phyloP scores from a whole-genome alignment of 2,113 vertebrate species.

The Burhinus oedicnemus region DNA sequence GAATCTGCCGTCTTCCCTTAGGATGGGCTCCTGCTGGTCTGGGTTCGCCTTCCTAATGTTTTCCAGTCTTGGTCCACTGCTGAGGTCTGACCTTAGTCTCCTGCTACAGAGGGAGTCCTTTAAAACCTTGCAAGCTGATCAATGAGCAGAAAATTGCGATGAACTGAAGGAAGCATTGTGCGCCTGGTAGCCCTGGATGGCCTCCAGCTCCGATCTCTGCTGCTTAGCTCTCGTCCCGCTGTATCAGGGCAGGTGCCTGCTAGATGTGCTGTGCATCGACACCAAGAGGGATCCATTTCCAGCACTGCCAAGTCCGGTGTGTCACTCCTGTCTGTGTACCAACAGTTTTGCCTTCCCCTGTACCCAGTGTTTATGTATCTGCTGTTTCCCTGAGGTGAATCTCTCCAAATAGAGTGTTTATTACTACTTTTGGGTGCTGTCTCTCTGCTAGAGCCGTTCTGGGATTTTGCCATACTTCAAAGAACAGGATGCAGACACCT shows the following conservation, averaged over 20 bases:
- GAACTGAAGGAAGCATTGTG: neutral
- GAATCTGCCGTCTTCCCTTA: neutral
- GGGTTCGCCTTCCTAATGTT: conserved; percentile 1
- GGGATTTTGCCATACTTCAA: neutral
- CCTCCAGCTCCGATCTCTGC: neutral
- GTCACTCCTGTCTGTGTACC: neutral
- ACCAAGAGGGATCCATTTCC: neutral
- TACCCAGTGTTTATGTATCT: conserved; percentile 25
- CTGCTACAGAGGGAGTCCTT: neutral
- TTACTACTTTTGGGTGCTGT: conserved; percentile 18
- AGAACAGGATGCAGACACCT: neutral
- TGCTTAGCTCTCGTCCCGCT: neutral
- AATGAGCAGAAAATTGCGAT: neutral
- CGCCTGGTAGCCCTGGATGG: neutral
- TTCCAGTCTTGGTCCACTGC: neutral
- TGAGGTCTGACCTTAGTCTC: neutral
- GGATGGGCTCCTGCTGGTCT: conserved; percentile 8
- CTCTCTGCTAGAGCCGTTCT: neutral
- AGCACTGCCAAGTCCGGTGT: neutral
- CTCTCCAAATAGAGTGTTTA: conserved; percentile 53
- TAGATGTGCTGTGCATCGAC: neutral
- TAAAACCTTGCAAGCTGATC: neutral
- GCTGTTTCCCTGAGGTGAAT: conserved; percentile 30
- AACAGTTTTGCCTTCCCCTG: conserved; percentile 2
- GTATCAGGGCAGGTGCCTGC: neutral